Conservation (phyloP, 2,797 vertebrate species). For the Danio albolineatus region DNA sequence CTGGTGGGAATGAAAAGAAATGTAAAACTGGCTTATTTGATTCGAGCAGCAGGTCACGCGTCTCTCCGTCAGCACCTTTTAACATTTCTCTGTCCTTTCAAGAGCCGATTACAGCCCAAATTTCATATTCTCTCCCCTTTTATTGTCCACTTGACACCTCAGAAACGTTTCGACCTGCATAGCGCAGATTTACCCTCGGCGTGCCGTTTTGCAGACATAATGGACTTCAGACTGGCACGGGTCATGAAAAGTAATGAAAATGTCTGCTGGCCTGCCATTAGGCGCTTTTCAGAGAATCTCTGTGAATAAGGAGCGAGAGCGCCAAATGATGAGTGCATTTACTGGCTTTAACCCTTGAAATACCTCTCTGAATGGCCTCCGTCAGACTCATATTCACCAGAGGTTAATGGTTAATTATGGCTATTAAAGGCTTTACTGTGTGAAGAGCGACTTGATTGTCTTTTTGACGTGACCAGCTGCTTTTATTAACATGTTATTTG, state of each 20-base stretch:
- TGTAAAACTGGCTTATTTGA: slow-evolving; percentile 13
- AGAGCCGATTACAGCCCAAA: slow-evolving; percentile 25
- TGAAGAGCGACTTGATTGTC: slow-evolving; percentile 45
- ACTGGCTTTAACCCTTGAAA: slow-evolving; percentile 37
- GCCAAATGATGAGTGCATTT: slow-evolving; percentile 45
- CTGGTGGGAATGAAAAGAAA: not conserved
- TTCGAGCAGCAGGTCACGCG: slow-evolving; percentile 22
- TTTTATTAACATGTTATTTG: slow-evolving; percentile 40
- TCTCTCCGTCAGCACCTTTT: slow-evolving; percentile 34
- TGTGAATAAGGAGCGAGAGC: slow-evolving; percentile 28
- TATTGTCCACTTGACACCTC: slow-evolving; percentile 47
- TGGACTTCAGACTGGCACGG: slow-evolving; percentile 38
- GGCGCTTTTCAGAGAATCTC: slow-evolving; percentile 26
- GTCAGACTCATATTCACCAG: slow-evolving; percentile 52
- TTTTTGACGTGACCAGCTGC: slow-evolving; percentile 54
- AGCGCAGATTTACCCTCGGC: slow-evolving; percentile 32
- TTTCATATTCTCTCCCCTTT: slow-evolving; percentile 28
- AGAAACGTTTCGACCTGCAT: slow-evolving; percentile 29
- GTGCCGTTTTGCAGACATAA: slow-evolving; percentile 42
- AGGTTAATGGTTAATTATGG: slow-evolving; percentile 59
- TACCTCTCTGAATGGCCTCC: slow-evolving; percentile 10
- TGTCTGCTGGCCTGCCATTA: slow-evolving; percentile 39
- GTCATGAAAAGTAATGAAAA: slow-evolving; percentile 36
- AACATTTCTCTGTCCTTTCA: slow-evolving; percentile 37
- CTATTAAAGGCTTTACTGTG: slow-evolving; percentile 56